These are phyloP conservation scores for Limonius californicus DNA, from an alignment of 1,140 invertebrate genomes.

Conservation along the genomic window DNA sequence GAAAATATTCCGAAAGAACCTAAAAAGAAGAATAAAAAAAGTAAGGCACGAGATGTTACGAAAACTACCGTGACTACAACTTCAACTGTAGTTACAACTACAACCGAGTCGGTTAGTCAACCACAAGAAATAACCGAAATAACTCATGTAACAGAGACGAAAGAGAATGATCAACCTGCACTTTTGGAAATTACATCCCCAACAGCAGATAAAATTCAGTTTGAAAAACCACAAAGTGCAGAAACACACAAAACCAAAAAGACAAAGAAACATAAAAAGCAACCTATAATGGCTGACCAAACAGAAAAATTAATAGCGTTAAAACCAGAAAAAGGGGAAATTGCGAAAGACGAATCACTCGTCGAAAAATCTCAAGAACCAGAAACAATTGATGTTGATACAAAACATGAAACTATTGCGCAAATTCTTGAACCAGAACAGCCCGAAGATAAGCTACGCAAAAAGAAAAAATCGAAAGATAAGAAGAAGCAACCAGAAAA, in stretches of 20 bases:
- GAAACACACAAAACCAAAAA: slow-evolving; percentile 4
- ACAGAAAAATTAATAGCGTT: no score
- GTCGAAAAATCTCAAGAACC: not conserved
- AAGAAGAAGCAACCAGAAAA: slow-evolving; percentile 15
- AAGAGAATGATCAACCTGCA: no score
- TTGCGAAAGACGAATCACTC: not conserved
- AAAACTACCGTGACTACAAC: not conserved
- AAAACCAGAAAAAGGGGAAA: not conserved
- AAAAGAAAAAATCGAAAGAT: not conserved
- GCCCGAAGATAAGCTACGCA: not conserved
- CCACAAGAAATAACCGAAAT: slow-evolving; percentile 16
- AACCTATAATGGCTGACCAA: not conserved
- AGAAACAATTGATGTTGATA: not conserved
- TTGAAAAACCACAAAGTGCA: no score
- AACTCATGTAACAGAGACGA: no score
- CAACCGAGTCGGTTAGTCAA: not conserved
- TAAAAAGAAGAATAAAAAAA: slow-evolving; percentile 16
- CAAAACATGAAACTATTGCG: not conserved
- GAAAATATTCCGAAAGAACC: not conserved
- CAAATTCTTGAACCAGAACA: not conserved
- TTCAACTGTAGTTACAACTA: not conserved
- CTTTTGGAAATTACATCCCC: no score
- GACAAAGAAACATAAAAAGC: slow-evolving; percentile 13
- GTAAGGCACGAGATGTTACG: no score
- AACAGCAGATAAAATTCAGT: no score